These are phyloP conservation scores for Coremacera marginata DNA, from an alignment of 2,888 invertebrate species.

Conservation along the genomic window DNA sequence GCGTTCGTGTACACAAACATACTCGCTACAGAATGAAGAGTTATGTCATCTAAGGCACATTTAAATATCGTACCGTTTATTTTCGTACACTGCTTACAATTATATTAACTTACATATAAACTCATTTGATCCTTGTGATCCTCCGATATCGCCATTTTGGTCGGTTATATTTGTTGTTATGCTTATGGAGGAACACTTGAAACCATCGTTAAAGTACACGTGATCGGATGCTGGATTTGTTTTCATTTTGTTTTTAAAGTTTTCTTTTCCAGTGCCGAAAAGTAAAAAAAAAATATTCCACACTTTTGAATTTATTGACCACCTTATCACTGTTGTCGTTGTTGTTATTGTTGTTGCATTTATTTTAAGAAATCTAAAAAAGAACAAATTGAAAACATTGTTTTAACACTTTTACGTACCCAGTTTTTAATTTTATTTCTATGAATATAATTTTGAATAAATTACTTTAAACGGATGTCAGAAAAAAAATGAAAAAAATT, in stretches of 20 bases:
- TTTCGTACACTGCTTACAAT: no score
- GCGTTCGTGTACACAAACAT: no score
- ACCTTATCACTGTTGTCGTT: not conserved
- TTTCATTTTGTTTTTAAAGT: slow-evolving; percentile 56
- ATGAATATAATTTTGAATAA: not conserved
- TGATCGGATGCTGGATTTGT: slow-evolving; percentile 63
- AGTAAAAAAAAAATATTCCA: not conserved
- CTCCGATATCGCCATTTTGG: slow-evolving; percentile 60
- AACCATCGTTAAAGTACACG: slow-evolving; percentile 67
- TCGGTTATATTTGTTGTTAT: slow-evolving; percentile 62
- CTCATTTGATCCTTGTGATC: slow-evolving; percentile 74
- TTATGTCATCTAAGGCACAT: no score
- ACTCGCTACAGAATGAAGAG: no score
- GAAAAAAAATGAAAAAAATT: no score
- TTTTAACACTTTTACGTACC: not conserved
- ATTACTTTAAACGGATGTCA: no score
- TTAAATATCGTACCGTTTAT: no score
- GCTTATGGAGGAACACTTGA: slow-evolving; percentile 67
- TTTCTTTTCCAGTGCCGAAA: not conserved
- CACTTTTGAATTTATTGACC: not conserved
- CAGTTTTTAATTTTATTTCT: not conserved
- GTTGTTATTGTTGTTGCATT: not conserved
- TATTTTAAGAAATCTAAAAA: not conserved
- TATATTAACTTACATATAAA: slow-evolving; percentile 67
- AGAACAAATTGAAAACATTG: no score